Conservation (phyloP, 2,888 invertebrate genomes). For the Dolichomitus sp. region DNA sequence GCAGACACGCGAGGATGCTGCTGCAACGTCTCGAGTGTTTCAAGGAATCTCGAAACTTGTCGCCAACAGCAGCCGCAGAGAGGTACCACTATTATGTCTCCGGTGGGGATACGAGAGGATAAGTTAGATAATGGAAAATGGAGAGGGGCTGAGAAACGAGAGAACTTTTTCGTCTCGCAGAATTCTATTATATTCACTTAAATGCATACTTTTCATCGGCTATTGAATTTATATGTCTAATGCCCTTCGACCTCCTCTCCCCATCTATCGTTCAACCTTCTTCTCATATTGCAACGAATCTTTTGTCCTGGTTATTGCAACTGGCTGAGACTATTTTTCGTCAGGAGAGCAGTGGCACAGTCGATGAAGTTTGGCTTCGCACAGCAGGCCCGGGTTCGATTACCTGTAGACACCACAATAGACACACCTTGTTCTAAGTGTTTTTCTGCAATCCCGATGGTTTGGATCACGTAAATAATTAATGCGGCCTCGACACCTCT, state of each 20-base stretch:
- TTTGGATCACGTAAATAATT: too few relatives aligned
- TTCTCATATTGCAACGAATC: slow-evolving; percentile 17
- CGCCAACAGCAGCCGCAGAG: slow-evolving; percentile 31
- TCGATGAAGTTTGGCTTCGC: too few relatives aligned
- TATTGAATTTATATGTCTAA: slow-evolving; percentile 28
- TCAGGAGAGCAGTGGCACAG: not conserved
- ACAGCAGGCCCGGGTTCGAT: too few relatives aligned
- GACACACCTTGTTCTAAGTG: too few relatives aligned
- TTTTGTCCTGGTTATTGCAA: not conserved
- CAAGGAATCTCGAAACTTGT: slow-evolving; percentile 56
- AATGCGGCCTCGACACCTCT: too few relatives aligned
- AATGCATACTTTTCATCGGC: slow-evolving; percentile 20
- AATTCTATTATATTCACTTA: slow-evolving; percentile 29
- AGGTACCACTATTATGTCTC: not conserved
- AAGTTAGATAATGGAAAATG: slow-evolving; percentile 35
- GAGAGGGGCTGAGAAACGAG: slow-evolving; percentile 12
- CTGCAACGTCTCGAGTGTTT: slow-evolving; percentile 60
- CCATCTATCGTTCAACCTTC: not conserved
- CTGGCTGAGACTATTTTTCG: not conserved
- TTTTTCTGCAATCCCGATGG: too few relatives aligned
- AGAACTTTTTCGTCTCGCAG: slow-evolving; percentile 37
- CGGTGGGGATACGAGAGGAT: slow-evolving; percentile 7
- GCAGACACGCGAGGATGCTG: slow-evolving; percentile 44
- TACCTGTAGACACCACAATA: too few relatives aligned
- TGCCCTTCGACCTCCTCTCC: slow-evolving; percentile 1